A percentile compares a stretch with the other conserved stretches of the same genome.
phyloP scores from a whole-genome alignment of 2,797 vertebrate genomes.

The Babyrousa celebensis region DNA sequence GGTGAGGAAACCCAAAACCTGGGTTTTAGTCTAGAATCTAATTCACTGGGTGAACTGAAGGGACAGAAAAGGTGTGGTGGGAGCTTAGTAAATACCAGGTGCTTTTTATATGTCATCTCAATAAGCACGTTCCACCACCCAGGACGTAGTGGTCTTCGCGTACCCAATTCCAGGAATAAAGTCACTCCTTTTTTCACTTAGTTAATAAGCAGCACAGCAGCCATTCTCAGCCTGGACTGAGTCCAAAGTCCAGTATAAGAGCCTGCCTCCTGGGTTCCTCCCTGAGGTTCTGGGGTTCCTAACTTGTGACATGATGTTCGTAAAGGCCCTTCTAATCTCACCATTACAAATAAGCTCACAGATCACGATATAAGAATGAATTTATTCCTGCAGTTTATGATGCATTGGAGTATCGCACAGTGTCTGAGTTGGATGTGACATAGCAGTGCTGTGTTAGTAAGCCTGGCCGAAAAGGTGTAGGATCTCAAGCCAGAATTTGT shows the following conservation, averaged over 20 bases:
- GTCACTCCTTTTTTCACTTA: background rate
- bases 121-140: background rate
- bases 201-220: background rate
- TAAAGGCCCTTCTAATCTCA: background rate
- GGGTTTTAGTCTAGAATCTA: background rate
- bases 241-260: background rate
- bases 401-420: background rate
- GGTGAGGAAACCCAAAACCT: background rate
- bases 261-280: background rate
- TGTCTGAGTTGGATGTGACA: background rate
- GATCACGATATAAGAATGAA: background rate
- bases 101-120: background rate
- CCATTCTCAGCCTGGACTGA: background rate
- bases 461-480: background rate
- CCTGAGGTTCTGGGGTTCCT: background rate
- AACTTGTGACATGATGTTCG: background rate
- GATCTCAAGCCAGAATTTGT: background rate
- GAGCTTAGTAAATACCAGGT: background rate
- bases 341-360: background rate
- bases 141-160: background rate
- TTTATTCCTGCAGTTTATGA: background rate
- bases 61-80: background rate
- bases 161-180: background rate
- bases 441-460: background rate
- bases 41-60: background rate